Conservation (phyloP, 1,140 invertebrate genomes). For the Archivesica marissinica region DNA sequence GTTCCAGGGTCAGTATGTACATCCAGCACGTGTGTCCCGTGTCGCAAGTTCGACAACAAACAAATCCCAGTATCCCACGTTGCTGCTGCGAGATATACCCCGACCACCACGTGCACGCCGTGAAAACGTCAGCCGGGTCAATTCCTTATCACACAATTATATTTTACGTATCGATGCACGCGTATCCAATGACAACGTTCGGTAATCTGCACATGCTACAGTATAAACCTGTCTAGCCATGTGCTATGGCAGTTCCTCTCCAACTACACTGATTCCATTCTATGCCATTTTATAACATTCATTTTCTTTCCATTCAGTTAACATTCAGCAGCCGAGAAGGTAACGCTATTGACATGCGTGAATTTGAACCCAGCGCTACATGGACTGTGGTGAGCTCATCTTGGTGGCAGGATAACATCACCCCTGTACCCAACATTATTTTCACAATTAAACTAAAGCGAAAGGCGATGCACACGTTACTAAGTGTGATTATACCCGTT, state of each 20-base stretch:
- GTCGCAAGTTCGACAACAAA: too few species aligned
- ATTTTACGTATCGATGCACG: too few species aligned
- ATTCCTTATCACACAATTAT: too few species aligned
- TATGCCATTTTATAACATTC: neutral
- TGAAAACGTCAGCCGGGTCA: too few species aligned
- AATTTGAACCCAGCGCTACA: constrained; percentile 22
- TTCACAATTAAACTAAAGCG: constrained; percentile 24
- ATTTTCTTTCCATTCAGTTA: constrained; percentile 7
- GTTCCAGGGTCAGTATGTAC: too few species aligned
- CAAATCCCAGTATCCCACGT: too few species aligned
- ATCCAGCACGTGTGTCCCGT: too few species aligned
- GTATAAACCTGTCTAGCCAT: neutral
- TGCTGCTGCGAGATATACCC: too few species aligned
- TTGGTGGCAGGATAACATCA: neutral
- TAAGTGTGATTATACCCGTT: constrained; percentile 33
- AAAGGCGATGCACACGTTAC: constrained; percentile 27
- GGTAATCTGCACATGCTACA: too few species aligned
- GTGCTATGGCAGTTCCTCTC: too few species aligned
- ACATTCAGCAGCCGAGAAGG: neutral
- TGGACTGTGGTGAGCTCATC: constrained; percentile 38
- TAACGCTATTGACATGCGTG: constrained; percentile 25
- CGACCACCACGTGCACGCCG: too few species aligned
- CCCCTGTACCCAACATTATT: neutral
- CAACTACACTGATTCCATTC: neutral
- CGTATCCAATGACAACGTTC: too few species aligned